Base-by-base conservation (phyloP, 2,888 invertebrate genomes). In the Orthosia cruda region DNA sequence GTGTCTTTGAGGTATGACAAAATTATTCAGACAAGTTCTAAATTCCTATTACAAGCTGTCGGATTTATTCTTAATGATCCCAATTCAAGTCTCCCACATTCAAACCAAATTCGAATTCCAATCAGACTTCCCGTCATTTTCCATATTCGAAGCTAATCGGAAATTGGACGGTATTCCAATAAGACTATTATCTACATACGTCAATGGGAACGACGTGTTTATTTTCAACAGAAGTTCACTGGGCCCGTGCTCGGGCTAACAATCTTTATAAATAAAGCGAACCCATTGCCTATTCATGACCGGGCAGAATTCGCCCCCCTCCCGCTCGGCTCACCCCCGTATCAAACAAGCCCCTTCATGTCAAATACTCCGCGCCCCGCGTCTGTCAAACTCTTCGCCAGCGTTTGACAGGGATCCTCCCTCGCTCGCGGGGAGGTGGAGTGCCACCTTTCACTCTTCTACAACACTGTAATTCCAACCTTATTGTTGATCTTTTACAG, bases 251-350 rank as follows among this genome's bases (percentile, higher is more conserved):
- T 93, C 88, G 86, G 90, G 91, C 93, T 93, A 94, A 95, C 96
- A 96, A 95, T 96, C 95, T 96, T 96, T 96, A 95, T 96, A 96
- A 96, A 96, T 96, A 96, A 95, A 96, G 95, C 95, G 94, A 93
- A 92, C 95, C 96, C 96, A 96, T 96, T 96, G 96, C 96, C 96
- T 96, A 96, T 96, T 96, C 96, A 96, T 96, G 96, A 96, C 96
- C 95, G 95, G 95, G 96, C 96, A 95, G 93, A 96, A 95, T 96
- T 96, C 88, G 85, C 93, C 94, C 82, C 93, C 93, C 92, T 92
- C 91, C 91, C 91, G 91, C 93, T 90, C 92, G 92, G 93, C 85
- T 93, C 93, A 91, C 95, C 95, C 95, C 96, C 95, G 96, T 95
- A 96, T 96, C 96, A 96, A 96, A 96, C 96, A 95, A 96, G 96